phyloP scores from a whole-genome alignment of 2,797 vertebrate genomes.

The Chelonia mydas region DNA sequence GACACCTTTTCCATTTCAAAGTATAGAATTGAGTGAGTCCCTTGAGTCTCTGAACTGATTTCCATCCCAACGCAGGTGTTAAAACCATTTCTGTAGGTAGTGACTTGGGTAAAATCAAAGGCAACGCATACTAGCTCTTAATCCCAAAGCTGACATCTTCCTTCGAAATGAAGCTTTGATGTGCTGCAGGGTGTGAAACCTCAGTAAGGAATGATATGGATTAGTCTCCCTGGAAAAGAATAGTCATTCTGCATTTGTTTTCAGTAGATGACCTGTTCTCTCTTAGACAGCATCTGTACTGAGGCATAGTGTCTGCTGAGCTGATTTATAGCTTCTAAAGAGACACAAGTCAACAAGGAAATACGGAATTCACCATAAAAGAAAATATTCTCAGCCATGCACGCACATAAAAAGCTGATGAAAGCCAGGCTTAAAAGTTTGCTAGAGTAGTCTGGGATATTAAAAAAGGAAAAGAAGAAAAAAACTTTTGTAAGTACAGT shows the following conservation, averaged over 20 bases:
- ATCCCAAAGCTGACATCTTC: constrained; percentile 13
- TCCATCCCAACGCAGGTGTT: constrained; percentile 19
- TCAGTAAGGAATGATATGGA: not conserved
- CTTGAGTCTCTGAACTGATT: constrained; percentile 24
- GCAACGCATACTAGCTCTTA: constrained; percentile 2
- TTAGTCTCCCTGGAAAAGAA: constrained; percentile 11
- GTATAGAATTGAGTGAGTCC: not conserved
- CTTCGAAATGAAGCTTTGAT: constrained; percentile 11
- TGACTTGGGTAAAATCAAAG: constrained; percentile 37
- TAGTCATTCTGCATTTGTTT: constrained; percentile 22
- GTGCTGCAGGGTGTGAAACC: not conserved
- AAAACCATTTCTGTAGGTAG: not conserved
- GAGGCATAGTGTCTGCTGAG: not conserved
- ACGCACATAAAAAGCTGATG: not conserved
- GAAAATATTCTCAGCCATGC: not conserved
- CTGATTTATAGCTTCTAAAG: constrained; percentile 31
- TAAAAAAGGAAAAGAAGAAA: not conserved
- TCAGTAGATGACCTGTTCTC: not conserved
- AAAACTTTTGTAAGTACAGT: not conserved
- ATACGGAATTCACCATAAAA: not conserved
- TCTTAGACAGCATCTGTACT: not conserved
- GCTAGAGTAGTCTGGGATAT: not conserved
- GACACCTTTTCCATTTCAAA: not conserved
- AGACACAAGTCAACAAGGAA: constrained; percentile 3
- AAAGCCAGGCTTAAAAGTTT: constrained; percentile 24